These are phyloP conservation scores for Mesocricetus auratus DNA, from an alignment of 2,113 vertebrate genomes.

Conservation along the genomic window DNA sequence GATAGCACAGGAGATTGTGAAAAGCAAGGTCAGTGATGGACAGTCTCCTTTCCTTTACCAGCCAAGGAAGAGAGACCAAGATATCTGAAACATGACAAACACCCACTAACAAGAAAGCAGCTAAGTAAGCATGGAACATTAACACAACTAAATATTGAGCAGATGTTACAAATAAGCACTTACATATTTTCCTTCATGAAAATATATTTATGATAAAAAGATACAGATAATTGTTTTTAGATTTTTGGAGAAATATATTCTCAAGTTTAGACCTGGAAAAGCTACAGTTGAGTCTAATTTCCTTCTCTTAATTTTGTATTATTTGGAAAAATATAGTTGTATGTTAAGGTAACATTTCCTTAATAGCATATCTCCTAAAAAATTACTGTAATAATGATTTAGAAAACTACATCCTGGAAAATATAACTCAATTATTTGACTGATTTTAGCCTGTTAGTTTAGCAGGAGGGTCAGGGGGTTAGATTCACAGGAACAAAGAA, in stretches of 20 bases:
- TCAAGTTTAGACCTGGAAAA: constrained; percentile 29
- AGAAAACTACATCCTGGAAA: constrained; percentile 48
- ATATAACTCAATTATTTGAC: constrained; percentile 48
- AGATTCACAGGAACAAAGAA: constrained; percentile 14
- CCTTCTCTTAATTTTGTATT: constrained; percentile 45
- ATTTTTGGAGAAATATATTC: constrained; percentile 5
- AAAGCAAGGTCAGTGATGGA: not conserved
- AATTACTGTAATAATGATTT: constrained; percentile 56
- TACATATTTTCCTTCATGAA: not conserved
- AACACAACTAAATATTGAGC: not conserved
- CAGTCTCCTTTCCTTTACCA: not conserved
- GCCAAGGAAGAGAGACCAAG: not conserved
- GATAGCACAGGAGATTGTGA: not conserved
- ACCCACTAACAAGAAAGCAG: not conserved
- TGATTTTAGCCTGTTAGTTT: constrained; percentile 7
- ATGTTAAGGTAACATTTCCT: constrained; percentile 14
- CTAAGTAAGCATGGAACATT: not conserved
- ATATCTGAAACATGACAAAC: constrained; percentile 20
- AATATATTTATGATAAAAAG: constrained; percentile 27
- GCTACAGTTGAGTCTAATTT: constrained; percentile 37
- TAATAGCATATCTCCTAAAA: constrained; percentile 4
- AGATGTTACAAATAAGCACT: not conserved
- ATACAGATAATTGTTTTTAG: not conserved
- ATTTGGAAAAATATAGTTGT: not conserved
- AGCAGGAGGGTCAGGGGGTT: not conserved